Base-by-base conservation (phyloP, 2,113 vertebrate genomes). In the Pterophyllum scalare region DNA sequence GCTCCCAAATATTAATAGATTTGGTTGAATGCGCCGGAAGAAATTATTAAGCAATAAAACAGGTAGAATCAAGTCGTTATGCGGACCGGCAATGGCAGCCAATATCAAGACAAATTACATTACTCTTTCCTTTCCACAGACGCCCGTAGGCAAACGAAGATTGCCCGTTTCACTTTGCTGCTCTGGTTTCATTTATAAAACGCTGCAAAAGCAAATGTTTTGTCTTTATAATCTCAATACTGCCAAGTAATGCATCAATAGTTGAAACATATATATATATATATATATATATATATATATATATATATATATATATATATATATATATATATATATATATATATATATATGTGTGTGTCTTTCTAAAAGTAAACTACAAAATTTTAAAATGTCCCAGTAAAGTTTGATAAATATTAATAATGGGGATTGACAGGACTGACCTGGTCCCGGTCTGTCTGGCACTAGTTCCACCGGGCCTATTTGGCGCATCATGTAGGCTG, bases 401-500 rank as follows among this genome's bases (percentile, higher is more conserved):
- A 54, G 46, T 33, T 72, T 54, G 22, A 11, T 28, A 43, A 26
- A 26, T 28, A 40, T n/a, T 40, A 24, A 57, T 62, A 72, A 59
- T 67, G 7, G 57, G 59, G 56, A 94, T 93, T 94, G 35, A 96
- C 97, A n/a, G 95, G 91, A 96, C 97, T 96, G 91, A 97, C 97
- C 97, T 95, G 96, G 87, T 64, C 92, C 95, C 43, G 97, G 96
- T 76, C 94, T 94, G 85, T 97, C 96, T 65, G 97, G 97, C 70
- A 98, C 97, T 94, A 96, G 95, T 88, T 96, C 95, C 94, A 97
- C 95, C 22, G 96, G 95, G 46, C 97, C 97, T 81, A 97, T 96
- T 77, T 97, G 97, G 28, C 97, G 97, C 93, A 97, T 95, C 95
- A 97, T 96, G 89, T 97, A 97, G 56, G 97, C 97, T 31, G 96